Evolutionary conservation across 2,113 vertebrate genomes (phyloP), one percentile per base, ranked within the genome.

Genomic region (Atlantisia rogersi): DNA sequence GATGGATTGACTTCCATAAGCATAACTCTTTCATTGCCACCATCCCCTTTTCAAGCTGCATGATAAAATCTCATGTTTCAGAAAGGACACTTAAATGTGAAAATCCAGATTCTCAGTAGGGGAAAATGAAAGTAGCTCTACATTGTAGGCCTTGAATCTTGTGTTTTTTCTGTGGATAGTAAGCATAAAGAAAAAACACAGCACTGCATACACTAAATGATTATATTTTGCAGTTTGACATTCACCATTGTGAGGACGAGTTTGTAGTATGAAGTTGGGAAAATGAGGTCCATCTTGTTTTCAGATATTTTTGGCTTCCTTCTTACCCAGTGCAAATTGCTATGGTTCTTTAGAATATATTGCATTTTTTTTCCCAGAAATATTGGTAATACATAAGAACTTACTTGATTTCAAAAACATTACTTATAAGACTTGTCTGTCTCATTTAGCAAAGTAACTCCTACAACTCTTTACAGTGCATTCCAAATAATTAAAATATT

Each of bases 1-100:
- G 55, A 94, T 96, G 59, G 81, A 94, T 93, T 86, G 83, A 79
- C 74, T 85, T 92, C 82, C 73, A 91, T 95, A 87, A 79, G 80
- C 53, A 96, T 94, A 94, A 96, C 86, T 94, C 91, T 89, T 96
- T 95, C 93, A 35, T 79, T 92, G 26, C 88, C 82, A 48, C 40
- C 39, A 53, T 62, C 9, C 6, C 7, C 15, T 58, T 75, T 82
- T 75, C 44, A 88, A 67, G 29, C 8, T 46, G 31, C 20, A 40
- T 48, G 79, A 52, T n/a, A 79, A 67, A 46, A 63, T n/a, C 37
- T 56, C 75, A 19, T 63, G 24, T 76, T 88, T 75, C 40, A 79
- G 39, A 18, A 82, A 82, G 26, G 14, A 70, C 16, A 24, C 1
- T 50, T 65, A 76, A 78, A 82, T 62, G 13, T 48, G 31, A 71